phyloP scores from a whole-genome alignment of 2,888 invertebrate species.

The Trileptium ribeirensis region DNA sequence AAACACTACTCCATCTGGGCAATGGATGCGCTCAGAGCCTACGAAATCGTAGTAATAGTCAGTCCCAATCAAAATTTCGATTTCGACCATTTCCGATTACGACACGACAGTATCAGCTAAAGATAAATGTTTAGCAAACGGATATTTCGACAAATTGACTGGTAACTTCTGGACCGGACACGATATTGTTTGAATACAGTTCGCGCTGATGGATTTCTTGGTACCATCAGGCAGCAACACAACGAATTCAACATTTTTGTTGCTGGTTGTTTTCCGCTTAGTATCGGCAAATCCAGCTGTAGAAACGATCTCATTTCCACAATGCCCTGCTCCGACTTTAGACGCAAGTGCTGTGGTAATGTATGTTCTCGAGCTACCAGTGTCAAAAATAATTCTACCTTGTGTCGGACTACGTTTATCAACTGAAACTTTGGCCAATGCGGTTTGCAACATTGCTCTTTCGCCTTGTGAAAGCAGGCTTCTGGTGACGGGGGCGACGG shows the following conservation, averaged over 20 bases:
- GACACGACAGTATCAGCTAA: neutral
- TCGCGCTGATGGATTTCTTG: neutral
- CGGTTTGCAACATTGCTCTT: neutral
- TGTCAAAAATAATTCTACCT: neutral
- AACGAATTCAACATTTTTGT: neutral
- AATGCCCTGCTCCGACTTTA: neutral
- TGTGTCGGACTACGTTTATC: neutral
- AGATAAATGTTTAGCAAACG: neutral
- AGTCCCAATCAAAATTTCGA: neutral
- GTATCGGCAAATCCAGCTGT: neutral
- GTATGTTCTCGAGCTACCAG: neutral
- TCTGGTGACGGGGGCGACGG: neutral
- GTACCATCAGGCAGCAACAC: neutral
- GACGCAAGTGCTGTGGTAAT: neutral
- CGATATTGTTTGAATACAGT: neutral
- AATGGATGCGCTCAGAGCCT: neutral
- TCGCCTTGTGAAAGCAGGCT: neutral
- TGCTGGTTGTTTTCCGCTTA: neutral
- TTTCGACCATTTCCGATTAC: neutral
- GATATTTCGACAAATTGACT: neutral
- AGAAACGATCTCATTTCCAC: neutral
- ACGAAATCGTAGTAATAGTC: constrained; percentile 10
- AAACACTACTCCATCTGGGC: neutral
- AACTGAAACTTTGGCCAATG: neutral
- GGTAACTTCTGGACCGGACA: neutral